phyloP scores from a whole-genome alignment of 1,140 invertebrate species.

The Nomia melanderi region DNA sequence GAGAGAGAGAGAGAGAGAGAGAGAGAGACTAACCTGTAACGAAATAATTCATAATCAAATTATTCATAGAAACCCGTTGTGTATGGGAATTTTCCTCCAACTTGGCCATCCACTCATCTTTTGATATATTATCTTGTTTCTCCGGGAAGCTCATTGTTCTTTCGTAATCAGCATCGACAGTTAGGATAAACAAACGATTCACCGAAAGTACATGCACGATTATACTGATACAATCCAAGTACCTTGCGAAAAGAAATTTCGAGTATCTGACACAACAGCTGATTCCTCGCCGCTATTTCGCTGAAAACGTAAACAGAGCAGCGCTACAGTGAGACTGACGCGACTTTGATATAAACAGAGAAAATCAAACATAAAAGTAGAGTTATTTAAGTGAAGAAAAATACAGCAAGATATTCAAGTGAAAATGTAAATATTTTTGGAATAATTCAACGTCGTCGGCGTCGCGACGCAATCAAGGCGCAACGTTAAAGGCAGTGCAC shows the following conservation, averaged over 20 bases:
- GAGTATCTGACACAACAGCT: slow-evolving; percentile 40
- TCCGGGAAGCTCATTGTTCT: slow-evolving; percentile 75
- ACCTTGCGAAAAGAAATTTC: neutral
- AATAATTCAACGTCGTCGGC: neutral
- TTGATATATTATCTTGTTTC: slow-evolving; percentile 74
- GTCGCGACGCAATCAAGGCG: too few relatives aligned
- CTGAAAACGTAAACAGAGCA: neutral
- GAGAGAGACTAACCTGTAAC: slow-evolving; percentile 90
- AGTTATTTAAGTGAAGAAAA: neutral
- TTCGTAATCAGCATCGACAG: slow-evolving; percentile 20
- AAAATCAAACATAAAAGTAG: neutral
- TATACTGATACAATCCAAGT: neutral
- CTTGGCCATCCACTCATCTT: slow-evolving; percentile 78
- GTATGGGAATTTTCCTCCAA: slow-evolving; percentile 88
- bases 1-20: too few relatives aligned
- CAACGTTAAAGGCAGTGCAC: neutral
- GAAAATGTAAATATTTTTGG: neutral
- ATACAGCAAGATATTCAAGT: neutral
- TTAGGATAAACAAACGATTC: neutral
- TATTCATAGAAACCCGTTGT: slow-evolving; percentile 96
- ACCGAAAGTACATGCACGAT: neutral
- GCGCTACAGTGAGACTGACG: too few relatives aligned
- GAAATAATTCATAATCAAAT: slow-evolving; percentile 99
- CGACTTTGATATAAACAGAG: neutral
- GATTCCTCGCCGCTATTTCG: slow-evolving; percentile 3